Evolutionary conservation across 2,113 vertebrate species (phyloP), one percentile per base, ranked within the genome.

Genomic region (Hyperopisus bebe): DNA sequence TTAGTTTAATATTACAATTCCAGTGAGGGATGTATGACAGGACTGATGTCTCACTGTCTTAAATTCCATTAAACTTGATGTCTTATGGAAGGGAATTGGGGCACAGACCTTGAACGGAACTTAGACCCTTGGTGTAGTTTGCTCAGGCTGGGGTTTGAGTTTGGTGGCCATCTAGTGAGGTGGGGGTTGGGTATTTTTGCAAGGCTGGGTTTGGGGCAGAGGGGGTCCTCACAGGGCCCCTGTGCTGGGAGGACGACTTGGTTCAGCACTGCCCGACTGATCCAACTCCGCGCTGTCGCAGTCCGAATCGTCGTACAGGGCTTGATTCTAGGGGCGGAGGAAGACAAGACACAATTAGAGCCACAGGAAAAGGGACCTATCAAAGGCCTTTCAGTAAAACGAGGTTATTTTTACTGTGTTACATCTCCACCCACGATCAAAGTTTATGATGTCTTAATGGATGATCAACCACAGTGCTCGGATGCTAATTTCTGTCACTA

Each of bases 261-360:
- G 95, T 90, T 98, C 97, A 46, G 94, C 94, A 47, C 96, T 96
- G 94, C 96, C 96, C 85, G 97, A 97, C 90, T 97, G 97, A 93
- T 98, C 98, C 91, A 98, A 92, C 92, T 99, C 97, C 2, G 97
- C 94, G 31, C 97, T 98, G 95, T 98, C 98, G 83, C 97, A 98
- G 95, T 98, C 98, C 0, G 98, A 99, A 94, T 98, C 98, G 90
- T 98, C 98, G 21, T 95, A 96, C 90, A 95, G 93, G 5, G 93
- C 94, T 91, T 96, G 93, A 86, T 94, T 94, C 92, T 95, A 87
- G 44, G 74, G n/a, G 89, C 17, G 90, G 39, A 91, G 80, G 87
- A 77, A 55, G 27, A 90, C 39, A 90, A 0, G 46, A 44, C 35
- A 19, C 39, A 8, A 39, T 66, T 88, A 35, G 87, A 62, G 1